phyloP scores from a whole-genome alignment of 2,113 vertebrate genomes.

The Cynocephalus volans region DNA sequence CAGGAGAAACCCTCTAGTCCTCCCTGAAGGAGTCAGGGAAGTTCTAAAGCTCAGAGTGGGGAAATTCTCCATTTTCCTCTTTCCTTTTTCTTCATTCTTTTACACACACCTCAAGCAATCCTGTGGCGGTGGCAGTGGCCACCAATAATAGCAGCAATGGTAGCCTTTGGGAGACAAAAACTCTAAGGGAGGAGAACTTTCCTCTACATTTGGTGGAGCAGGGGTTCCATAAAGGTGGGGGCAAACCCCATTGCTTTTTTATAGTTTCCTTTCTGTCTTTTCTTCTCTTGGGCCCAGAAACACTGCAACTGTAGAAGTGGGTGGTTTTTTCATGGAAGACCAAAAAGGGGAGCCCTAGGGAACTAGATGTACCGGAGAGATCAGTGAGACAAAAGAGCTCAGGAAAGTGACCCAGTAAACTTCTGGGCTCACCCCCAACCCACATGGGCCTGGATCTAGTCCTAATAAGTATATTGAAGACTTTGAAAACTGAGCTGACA shows the following conservation, averaged over 20 bases:
- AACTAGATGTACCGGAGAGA: neutral
- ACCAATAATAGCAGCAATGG: neutral
- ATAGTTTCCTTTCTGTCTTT: neutral
- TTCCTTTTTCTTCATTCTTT: neutral
- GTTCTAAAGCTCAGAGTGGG: neutral
- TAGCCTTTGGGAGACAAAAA: neutral
- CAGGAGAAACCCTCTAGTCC: neutral
- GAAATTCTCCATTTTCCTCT: neutral
- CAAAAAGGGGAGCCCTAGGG: neutral
- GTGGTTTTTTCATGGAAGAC: neutral
- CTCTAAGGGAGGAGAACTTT: neutral
- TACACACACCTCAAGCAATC: rapidly evolving
- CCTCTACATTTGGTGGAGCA: neutral
- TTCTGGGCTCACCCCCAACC: neutral
- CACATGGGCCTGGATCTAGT: neutral
- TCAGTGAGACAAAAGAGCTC: neutral
- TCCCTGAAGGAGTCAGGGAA: neutral
- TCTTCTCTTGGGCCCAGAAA: neutral
- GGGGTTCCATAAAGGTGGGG: neutral
- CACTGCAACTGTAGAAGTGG: neutral
- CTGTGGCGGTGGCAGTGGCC: neutral
- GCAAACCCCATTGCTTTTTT: neutral
- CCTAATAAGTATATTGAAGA: neutral
- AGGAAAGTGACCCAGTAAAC: neutral
- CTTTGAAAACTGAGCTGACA: neutral